Percentiles rank a stretch among this genome's conserved stretches.
phyloP scores from a whole-genome alignment of 2,888 invertebrate species.

The Meteorus colon region DNA sequence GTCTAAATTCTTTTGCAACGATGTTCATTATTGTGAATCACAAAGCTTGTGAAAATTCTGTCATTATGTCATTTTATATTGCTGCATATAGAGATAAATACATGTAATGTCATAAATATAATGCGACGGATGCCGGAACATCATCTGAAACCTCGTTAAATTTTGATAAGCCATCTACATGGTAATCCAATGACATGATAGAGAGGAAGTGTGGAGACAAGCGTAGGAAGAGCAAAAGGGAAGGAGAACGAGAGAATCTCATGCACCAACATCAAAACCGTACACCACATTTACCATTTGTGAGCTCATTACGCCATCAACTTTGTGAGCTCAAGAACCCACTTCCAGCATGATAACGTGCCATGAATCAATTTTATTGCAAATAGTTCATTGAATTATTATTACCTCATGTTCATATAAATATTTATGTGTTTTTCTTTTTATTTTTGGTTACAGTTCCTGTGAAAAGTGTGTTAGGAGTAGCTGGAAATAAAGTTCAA shows the following conservation, averaged over 20 bases:
- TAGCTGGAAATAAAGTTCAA: conserved; percentile 86
- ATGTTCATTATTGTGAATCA: no score
- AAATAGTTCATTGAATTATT: not conserved
- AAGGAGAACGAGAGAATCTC: not conserved
- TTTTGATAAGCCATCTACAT: conserved; percentile 68
- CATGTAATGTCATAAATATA: not conserved
- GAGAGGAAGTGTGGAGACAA: conserved; percentile 45
- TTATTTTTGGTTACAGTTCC: conserved; percentile 79
- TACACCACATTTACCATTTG: conserved; percentile 52
- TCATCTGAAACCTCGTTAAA: conserved; percentile 62
- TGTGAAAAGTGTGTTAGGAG: conserved; percentile 86
- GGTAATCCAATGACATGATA: conserved; percentile 66
- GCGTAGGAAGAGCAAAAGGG: not conserved
- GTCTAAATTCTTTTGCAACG: no score
- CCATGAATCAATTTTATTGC: not conserved
- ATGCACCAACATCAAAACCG: conserved; percentile 55
- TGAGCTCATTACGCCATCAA: conserved; percentile 52
- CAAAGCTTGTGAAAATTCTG: no score
- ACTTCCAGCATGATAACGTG: not conserved
- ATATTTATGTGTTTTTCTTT: not conserved
- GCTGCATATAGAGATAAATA: not conserved
- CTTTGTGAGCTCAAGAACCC: conserved; percentile 49
- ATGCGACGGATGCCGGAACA: not conserved
- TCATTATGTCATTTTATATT: no score
- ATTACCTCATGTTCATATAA: not conserved